These are phyloP conservation scores for Zalophus californianus DNA, from an alignment of 2,797 vertebrate species.

Conservation along the genomic window DNA sequence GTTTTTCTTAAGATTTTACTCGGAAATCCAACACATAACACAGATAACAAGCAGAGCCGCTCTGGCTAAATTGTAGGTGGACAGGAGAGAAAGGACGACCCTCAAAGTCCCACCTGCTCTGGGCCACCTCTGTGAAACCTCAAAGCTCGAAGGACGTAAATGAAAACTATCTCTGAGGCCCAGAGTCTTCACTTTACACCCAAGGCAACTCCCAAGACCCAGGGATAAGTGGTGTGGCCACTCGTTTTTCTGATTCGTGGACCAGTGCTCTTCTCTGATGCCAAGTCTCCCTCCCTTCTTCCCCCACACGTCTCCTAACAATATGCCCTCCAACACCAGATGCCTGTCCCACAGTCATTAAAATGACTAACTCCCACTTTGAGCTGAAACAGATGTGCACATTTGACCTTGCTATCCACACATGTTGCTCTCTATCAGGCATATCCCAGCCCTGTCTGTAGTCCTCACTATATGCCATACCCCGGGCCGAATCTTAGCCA, in stretches of 20 bases:
- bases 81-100: neutral
- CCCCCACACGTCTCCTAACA: neutral
- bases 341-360: neutral
- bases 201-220: neutral
- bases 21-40: neutral
- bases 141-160: neutral
- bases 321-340: neutral
- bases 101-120: neutral
- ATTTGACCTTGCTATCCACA: slow-evolving; percentile 23
- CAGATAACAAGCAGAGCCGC: neutral
- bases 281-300: neutral
- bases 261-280: neutral
- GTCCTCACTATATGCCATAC: neutral
- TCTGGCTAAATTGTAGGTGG: neutral
- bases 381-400: slow-evolving; percentile 6
- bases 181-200: neutral
- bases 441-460: neutral
- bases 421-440: neutral
- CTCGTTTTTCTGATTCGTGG: neutral
- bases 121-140: neutral
- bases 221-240: neutral
- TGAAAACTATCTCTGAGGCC: neutral
- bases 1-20: slow-evolving; percentile 33
- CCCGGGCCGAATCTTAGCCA: neutral
- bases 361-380: neutral